A percentile compares a stretch with the other conserved stretches of the same genome.
These are phyloP conservation scores for Agonopterix alstromeriana DNA, from an alignment of 2,888 invertebrate species.

Conservation along the genomic window DNA sequence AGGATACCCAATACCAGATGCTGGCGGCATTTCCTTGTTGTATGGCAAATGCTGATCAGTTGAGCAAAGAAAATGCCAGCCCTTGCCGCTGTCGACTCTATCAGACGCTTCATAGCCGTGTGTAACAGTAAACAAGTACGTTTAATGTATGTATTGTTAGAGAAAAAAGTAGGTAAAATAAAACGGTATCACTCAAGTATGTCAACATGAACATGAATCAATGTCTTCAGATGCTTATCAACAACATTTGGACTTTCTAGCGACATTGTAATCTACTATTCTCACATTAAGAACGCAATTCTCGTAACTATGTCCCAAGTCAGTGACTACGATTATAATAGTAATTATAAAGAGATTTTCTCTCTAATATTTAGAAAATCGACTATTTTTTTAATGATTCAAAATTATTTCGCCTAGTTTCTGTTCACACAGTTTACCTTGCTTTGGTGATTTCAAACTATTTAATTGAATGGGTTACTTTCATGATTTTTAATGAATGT, in stretches of 20 bases:
- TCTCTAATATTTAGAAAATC: conserved; percentile 10
- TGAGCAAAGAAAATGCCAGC: too few species aligned
- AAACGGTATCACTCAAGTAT: neutral
- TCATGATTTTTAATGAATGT: conserved; percentile 5
- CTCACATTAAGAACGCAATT: conserved; percentile 6
- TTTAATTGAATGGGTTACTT: conserved; percentile 11
- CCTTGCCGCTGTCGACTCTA: too few species aligned
- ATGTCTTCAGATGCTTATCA: conserved; percentile 5
- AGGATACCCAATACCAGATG: too few species aligned
- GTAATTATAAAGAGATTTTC: conserved; percentile 12
- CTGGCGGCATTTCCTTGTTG: too few species aligned
- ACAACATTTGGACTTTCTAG: conserved; percentile 7
- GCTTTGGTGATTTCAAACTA: conserved; percentile 6
- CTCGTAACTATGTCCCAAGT: conserved; percentile 1
- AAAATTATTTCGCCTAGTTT: conserved; percentile 2
- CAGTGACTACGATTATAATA: conserved; percentile 2
- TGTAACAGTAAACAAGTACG: too few species aligned
- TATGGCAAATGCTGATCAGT: too few species aligned
- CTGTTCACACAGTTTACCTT: conserved; percentile 10
- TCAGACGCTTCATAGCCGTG: too few species aligned
- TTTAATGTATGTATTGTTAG: too few species aligned
- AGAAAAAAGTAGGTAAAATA: too few species aligned
- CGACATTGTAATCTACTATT: conserved; percentile 5
- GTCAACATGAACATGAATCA: conserved; percentile 5
- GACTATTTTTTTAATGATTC: conserved; percentile 6